These are phyloP conservation scores for Reticulitermes lucifugus DNA, from an alignment of 2,888 invertebrate species.

Conservation along the genomic window DNA sequence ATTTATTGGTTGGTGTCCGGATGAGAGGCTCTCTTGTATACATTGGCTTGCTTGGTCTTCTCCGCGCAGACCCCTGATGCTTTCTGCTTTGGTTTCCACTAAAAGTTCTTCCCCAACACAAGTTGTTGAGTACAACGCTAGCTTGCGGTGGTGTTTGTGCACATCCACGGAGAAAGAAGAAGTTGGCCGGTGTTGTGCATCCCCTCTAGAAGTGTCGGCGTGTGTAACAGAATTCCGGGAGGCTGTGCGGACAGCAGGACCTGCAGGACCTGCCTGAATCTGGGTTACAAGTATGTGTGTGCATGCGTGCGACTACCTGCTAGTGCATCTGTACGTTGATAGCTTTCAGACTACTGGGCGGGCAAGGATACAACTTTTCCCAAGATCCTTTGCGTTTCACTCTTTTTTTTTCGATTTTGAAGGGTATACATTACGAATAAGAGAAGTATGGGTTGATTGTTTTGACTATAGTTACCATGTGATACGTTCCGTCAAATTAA, in stretches of 20 bases:
- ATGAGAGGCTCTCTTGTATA: constrained; percentile 47
- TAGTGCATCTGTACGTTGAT: neutral
- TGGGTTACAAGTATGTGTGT: constrained; percentile 11
- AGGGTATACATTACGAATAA: neutral
- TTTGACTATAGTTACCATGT: too few species aligned
- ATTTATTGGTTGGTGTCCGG: constrained; percentile 53
- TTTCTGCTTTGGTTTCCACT: constrained; percentile 1
- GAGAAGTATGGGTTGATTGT: neutral
- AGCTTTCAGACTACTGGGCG: constrained; percentile 20
- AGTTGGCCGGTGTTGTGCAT: neutral
- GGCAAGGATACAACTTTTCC: constrained; percentile 19
- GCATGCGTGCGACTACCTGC: neutral
- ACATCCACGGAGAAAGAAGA: neutral
- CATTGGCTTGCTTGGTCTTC: constrained; percentile 29
- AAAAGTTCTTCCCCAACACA: constrained; percentile 25
- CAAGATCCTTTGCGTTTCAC: constrained; percentile 24
- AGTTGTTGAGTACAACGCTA: constrained; percentile 13
- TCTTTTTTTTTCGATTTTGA: neutral
- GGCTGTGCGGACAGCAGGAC: neutral
- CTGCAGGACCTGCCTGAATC: neutral
- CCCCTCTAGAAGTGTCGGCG: neutral
- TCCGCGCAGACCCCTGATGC: constrained; percentile 29
- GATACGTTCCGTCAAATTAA: too few species aligned
- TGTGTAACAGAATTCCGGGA: neutral
- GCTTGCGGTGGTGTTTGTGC: constrained; percentile 26